These are phyloP conservation scores for Leptatherina wallacei DNA, from an alignment of 2,797 vertebrate genomes.

Conservation along the genomic window DNA sequence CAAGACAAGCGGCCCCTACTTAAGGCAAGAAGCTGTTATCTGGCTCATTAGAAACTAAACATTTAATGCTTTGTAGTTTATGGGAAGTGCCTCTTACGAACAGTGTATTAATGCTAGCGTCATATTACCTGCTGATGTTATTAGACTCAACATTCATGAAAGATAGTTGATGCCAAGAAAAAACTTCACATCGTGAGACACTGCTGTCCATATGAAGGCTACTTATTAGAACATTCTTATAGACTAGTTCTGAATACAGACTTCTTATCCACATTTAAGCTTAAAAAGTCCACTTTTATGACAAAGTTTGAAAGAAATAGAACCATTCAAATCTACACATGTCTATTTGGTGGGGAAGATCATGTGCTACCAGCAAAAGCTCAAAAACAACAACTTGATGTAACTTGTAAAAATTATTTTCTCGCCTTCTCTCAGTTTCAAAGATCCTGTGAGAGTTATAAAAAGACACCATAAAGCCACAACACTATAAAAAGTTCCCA, in stretches of 20 bases:
- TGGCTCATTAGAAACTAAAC: constrained; percentile 63
- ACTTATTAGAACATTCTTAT: neutral
- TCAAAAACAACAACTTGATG: no score
- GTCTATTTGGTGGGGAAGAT: neutral
- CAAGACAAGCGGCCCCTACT: constrained; percentile 37
- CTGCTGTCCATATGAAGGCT: neutral
- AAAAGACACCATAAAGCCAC: neutral
- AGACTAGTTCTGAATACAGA: neutral
- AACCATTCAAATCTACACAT: no score
- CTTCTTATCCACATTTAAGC: neutral
- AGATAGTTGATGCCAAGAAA: neutral
- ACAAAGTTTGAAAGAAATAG: neutral
- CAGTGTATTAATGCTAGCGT: constrained; percentile 15
- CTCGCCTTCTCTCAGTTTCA: neutral
- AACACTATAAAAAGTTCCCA: no score
- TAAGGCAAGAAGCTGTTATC: constrained; percentile 66
- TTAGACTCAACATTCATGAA: constrained; percentile 9
- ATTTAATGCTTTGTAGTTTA: constrained; percentile 47
- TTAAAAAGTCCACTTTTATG: neutral
- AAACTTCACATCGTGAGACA: neutral
- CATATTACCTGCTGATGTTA: constrained; percentile 19
- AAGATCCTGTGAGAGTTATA: neutral
- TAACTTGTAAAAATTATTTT: neutral
- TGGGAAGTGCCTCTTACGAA: constrained; percentile 59
- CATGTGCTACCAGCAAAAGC: neutral